Base-by-base conservation (phyloP, 2,888 invertebrate species). In the Lymantria dispar region DNA sequence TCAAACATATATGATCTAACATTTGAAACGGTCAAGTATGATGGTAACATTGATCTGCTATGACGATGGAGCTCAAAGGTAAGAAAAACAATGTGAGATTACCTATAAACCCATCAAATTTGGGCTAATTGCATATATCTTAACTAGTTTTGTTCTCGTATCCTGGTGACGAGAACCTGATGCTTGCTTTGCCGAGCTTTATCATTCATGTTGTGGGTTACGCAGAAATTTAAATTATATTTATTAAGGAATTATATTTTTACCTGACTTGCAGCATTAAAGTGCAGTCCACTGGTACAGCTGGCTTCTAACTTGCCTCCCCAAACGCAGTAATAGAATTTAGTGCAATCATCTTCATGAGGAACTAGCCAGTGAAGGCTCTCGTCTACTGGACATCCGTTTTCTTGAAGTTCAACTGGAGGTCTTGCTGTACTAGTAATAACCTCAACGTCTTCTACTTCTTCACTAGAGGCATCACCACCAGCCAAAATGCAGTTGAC, bases 271-370 rank as follows among this genome's bases (percentile, higher is more conserved):
- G 0, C 47, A 8, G 64, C 54, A 29, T 64, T 72, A 54, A 74
- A 76, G 30, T 72, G 62, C 0, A 60, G 49, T 7, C 69, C 73
- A 13, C 52, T 8, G 0, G 56, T 8, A 15, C 78, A 78, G 0
- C n/a, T 8, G 0, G 50, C 39, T 14, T 39, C 48, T 0, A 69
- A 51, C 11, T 43, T 54, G 14, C 60, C 45, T 38, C 78, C 78
- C 5, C 54, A 22, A 0, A 55, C 57, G 29, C 42, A 90, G 64
- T 85, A 85, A 68, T 89, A 89, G 64, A 85, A 89, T 59, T 77
- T 78, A 0, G 78, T 77, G 63, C 88, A 89, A 53, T 85, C 80
- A 11, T 74, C 78, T 38, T 88, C 88, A 57, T 89, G 86, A 1
- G 78, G 78, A 0, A 86, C 47, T 0, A 85, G 63, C 43, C 54